Evolutionary conservation across 2,113 vertebrate genomes (phyloP), one percentile per base, ranked within the genome.

Genomic region (Pterophyllum scalare): DNA sequence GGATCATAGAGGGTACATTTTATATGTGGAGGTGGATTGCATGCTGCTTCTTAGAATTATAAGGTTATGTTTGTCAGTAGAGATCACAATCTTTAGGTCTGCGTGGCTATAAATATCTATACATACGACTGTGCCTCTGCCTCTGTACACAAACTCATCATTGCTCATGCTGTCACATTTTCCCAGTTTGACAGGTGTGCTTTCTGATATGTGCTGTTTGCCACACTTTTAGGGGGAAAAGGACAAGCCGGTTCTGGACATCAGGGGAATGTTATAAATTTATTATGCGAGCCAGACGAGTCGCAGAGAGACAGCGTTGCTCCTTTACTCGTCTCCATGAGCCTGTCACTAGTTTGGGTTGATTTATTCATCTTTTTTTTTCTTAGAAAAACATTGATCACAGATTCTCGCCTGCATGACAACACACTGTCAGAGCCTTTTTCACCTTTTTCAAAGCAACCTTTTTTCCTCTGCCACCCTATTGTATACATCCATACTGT

Each of bases 301-400:
- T 74, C 4, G n/a, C 74, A 19, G 57, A 2, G 59, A 87, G 82
- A 88, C 79, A 12, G 24, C 14, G 22, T 57, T 80, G 26, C 35
- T 38, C 31, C 81, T 77, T 77, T 59, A 15, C 62, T 84, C 13
- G 2, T 81, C 76, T 89, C 76, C 74, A 59, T 54, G 40, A 38
- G 60, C 72, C 82, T 86, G 80, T 83, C 83, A 70, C 87, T 60
- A n/a, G 56, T 80, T 75, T 4, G 11, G 33, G 72, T 85, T 90
- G 72, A 92, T 91, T 92, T 86, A 89, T 92, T 92, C 82, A 78
- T 88, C 11, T 76, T 17, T 33, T 17, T 80, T 82, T 82, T 76
- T 85, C 61, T 8, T 67, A 56, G 43, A 91, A 88, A 90, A 86
- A 60, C 80, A 78, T 79, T 86, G 86, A 94, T 93, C 80, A 88